Evolutionary conservation across 1,140 invertebrate species (phyloP).

Genomic region (Oedothorax gibbosus): DNA sequence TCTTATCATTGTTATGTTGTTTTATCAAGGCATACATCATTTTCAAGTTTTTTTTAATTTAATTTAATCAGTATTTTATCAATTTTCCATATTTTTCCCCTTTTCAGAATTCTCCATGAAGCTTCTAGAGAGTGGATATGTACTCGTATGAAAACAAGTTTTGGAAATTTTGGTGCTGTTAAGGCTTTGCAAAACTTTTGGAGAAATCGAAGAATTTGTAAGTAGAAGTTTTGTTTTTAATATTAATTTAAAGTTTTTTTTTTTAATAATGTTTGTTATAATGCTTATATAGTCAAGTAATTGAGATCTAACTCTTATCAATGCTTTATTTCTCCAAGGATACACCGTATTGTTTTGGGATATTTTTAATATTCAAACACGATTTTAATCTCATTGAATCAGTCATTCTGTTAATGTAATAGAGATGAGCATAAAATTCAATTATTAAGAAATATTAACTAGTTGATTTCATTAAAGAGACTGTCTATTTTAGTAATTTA

Average conservation of each 20-base stretch:
- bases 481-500: not conserved
- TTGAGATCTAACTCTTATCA: too few species aligned
- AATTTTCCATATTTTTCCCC: not conserved
- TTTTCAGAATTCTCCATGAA: constrained; percentile 43
- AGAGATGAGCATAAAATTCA: not conserved
- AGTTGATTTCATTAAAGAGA: not conserved
- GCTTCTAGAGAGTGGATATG: constrained; percentile 64
- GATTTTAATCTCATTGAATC: not conserved
- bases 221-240: not conserved
- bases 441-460: not conserved
- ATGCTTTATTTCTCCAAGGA: not conserved
- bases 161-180: constrained; percentile 62
- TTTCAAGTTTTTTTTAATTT: too few species aligned
- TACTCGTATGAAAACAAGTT: constrained; percentile 59
- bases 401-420: not conserved
- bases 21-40: too few species aligned
- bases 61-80: not conserved
- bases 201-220: constrained; percentile 51
- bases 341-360: not conserved
- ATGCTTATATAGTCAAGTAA: too few species aligned
- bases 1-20: too few species aligned
- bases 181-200: constrained; percentile 60
- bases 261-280: too few species aligned
- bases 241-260: too few species aligned
- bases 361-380: not conserved